Evolutionary conservation across 2,888 invertebrate genomes (phyloP).

Genomic region (Drosophila flavopinicola): DNA sequence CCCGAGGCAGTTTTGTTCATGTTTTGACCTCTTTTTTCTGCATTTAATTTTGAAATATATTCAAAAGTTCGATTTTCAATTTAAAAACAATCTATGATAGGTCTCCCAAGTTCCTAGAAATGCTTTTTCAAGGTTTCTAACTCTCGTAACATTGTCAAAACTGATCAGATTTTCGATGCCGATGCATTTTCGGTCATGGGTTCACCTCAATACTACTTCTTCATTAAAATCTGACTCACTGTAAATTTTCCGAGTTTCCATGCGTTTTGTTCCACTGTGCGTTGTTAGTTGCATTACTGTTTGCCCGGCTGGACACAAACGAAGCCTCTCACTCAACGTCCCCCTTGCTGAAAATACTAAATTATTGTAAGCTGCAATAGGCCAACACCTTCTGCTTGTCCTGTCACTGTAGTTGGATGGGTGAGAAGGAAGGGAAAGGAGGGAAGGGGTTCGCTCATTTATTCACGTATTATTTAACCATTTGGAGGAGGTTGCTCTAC

Average conservation of each 20-base stretch:
- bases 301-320: too few species aligned
- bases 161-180: background rate
- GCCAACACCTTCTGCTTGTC: slow-evolving; percentile 44
- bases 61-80: too few species aligned
- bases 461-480: slow-evolving; percentile 66
- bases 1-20: too few species aligned
- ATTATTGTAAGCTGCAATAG: slow-evolving; percentile 19
- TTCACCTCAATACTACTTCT: too few species aligned
- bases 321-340: slow-evolving; percentile 14
- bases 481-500: slow-evolving; percentile 16
- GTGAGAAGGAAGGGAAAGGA: background rate
- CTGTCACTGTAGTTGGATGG: slow-evolving; percentile 5
- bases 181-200: background rate
- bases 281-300: slow-evolving; percentile 25
- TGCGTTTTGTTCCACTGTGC: slow-evolving; percentile 15
- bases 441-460: slow-evolving; percentile 51
- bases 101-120: too few species aligned
- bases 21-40: too few species aligned
- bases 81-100: too few species aligned
- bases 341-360: slow-evolving; percentile 19
- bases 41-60: too few species aligned
- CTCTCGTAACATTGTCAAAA: background rate
- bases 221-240: background rate
- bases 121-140: too few species aligned
- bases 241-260: background rate